A percentile compares a stretch with the other conserved stretches of the same genome.
Conservation (phyloP, 1,140 invertebrate genomes). For the Rhysida immarginata region DNA sequence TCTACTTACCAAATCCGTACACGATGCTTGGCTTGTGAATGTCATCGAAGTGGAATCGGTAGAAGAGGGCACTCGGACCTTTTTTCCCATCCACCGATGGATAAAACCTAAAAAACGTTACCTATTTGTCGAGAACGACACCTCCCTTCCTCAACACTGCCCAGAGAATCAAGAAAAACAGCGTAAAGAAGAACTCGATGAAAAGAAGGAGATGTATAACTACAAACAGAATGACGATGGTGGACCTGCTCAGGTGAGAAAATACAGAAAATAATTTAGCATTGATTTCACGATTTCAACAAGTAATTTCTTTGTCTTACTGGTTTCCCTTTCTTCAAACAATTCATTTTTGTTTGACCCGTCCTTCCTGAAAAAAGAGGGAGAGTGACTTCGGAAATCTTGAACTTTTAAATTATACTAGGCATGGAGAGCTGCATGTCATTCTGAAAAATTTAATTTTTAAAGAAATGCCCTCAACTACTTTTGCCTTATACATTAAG, state of each 20-base stretch:
- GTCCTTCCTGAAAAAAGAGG: too few relatives aligned
- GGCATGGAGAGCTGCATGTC: too few relatives aligned
- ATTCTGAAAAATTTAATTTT: too few relatives aligned
- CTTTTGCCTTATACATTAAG: too few relatives aligned
- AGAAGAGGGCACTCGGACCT: slow-evolving; percentile 13
- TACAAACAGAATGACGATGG: slow-evolving; percentile 24
- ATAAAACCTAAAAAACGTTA: slow-evolving; percentile 29
- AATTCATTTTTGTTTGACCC: too few relatives aligned
- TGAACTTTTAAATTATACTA: too few relatives aligned
- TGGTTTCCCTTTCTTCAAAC: too few relatives aligned
- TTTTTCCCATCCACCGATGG: slow-evolving; percentile 36
- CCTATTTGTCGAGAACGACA: slow-evolving; percentile 30
- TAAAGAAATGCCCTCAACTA: too few relatives aligned
- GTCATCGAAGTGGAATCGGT: slow-evolving; percentile 16
- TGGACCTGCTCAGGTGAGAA: slow-evolving; percentile 32
- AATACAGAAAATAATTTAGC: too few relatives aligned
- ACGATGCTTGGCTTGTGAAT: slow-evolving; percentile 20
- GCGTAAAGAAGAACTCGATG: slow-evolving; percentile 26
- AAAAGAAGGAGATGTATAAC: slow-evolving; percentile 26
- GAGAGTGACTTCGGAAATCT: too few relatives aligned
- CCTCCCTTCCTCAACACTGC: slow-evolving; percentile 32
- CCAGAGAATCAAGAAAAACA: slow-evolving; percentile 26
- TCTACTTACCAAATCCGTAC: slow-evolving; percentile 17
- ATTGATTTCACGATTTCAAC: too few relatives aligned
- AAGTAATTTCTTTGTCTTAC: too few relatives aligned